These are phyloP conservation scores for Ginglymostoma cirratum DNA, from an alignment of 2,113 vertebrate species.

Conservation along the genomic window DNA sequence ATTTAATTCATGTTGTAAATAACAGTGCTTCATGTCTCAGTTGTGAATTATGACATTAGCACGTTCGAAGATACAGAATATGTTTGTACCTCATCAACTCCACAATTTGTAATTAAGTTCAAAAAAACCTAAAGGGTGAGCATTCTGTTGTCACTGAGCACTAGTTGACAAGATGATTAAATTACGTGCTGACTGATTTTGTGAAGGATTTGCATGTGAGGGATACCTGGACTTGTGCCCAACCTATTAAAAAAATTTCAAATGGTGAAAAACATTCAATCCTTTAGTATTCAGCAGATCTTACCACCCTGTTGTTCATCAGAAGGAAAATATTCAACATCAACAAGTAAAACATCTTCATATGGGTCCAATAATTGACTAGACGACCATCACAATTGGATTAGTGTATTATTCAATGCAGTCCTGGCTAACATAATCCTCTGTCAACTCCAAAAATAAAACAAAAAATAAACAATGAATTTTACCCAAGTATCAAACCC, in stretches of 20 bases:
- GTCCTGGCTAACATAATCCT: constrained; percentile 44
- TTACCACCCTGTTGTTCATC: background rate
- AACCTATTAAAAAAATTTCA: background rate
- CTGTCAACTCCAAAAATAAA: constrained; percentile 28
- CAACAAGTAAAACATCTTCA: background rate
- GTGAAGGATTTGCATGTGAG: background rate
- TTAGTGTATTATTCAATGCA: constrained; percentile 32
- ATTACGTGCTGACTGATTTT: background rate
- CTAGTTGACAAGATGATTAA: background rate
- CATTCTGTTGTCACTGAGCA: background rate
- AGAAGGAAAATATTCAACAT: background rate
- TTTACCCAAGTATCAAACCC: constrained; percentile 28
- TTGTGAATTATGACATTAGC: background rate
- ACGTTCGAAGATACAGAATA: background rate
- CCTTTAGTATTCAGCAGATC: background rate
- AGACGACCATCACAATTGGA: constrained; percentile 22
- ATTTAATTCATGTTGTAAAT: background rate
- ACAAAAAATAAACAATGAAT: constrained; percentile 42
- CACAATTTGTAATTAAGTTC: background rate
- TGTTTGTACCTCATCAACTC: background rate
- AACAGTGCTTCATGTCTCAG: background rate
- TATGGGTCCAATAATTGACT: constrained; percentile 25
- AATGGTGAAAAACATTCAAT: background rate
- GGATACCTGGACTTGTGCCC: background rate
- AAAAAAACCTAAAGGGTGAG: background rate